phyloP scores from a whole-genome alignment of 2,113 vertebrate genomes.

The Brachyhypopomus gauderio region DNA sequence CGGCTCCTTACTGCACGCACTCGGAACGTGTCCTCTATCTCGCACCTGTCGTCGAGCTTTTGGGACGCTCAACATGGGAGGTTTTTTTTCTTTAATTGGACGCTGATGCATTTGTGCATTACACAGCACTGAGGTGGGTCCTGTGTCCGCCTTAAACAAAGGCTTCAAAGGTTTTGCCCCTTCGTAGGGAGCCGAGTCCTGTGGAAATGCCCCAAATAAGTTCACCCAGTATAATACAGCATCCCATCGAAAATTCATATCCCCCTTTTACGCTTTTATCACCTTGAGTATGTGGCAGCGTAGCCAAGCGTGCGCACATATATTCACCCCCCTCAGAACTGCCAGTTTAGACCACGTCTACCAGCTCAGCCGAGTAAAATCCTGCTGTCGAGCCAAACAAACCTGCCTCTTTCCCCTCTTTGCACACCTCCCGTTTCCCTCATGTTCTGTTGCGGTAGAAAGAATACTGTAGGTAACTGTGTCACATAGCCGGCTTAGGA shows the following conservation, averaged over 20 bases:
- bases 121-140: conserved; percentile 44
- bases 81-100: conserved; percentile 48
- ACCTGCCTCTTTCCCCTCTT: not conserved
- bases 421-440: conserved; percentile 28
- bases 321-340: conserved; percentile 52
- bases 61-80: conserved; percentile 59
- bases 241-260: conserved; percentile 75
- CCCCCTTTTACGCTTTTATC: conserved; percentile 81
- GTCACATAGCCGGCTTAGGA: conserved; percentile 20
- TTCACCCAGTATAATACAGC: conserved; percentile 68
- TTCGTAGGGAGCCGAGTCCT: conserved; percentile 53
- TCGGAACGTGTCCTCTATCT: conserved; percentile 41
- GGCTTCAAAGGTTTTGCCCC: conserved; percentile 38
- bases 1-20: conserved; percentile 24
- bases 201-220: conserved; percentile 68
- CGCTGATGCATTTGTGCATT: conserved; percentile 25
- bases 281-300: conserved; percentile 68
- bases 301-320: conserved; percentile 64
- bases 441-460: conserved; percentile 47
- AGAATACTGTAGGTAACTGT: conserved; percentile 21
- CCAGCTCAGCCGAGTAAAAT: conserved; percentile 61
- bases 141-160: conserved; percentile 62
- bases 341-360: conserved; percentile 63
- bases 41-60: conserved; percentile 53
- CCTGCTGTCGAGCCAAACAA: conserved; percentile 51